These are phyloP conservation scores for Bhutanitis thaidina DNA, from an alignment of 2,888 invertebrate species.

Conservation along the genomic window DNA sequence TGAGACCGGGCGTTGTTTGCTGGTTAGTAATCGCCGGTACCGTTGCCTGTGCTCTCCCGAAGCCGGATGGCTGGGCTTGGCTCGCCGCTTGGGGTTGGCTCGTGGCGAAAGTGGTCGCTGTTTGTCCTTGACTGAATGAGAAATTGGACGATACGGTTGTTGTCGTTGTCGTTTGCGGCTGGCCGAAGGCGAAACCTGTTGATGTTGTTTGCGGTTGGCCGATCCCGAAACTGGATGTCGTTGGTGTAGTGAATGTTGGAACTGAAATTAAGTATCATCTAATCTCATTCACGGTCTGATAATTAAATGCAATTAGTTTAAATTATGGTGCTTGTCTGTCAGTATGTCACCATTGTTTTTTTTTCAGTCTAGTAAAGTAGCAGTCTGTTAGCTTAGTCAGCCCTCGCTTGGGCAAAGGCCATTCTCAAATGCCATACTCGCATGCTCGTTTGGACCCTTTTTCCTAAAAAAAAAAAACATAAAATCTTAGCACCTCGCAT, in stretches of 20 bases:
- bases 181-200: constrained; percentile 20
- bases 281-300: no score
- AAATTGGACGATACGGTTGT: constrained; percentile 22
- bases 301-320: no score
- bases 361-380: no score
- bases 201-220: constrained; percentile 23
- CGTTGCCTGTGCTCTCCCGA: constrained; percentile 19
- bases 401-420: no score
- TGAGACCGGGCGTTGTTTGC: constrained; percentile 25
- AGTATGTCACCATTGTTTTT: no score
- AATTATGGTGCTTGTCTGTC: no score
- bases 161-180: constrained; percentile 21
- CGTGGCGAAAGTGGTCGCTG: constrained; percentile 15
- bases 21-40: constrained; percentile 19
- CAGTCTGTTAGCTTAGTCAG: no score
- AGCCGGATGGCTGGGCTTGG: constrained; percentile 20
- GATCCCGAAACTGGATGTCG: constrained; percentile 28
- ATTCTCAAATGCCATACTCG: no score
- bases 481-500: no score
- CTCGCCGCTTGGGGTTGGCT: constrained; percentile 10
- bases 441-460: no score
- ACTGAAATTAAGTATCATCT: not conserved
- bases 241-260: constrained; percentile 23
- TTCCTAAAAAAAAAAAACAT: no score
- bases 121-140: constrained; percentile 17